A percentile compares a stretch with the other conserved stretches of the same genome.
Conservation (phyloP, 1,140 invertebrate genomes). For the Drosophila oshimai region DNA sequence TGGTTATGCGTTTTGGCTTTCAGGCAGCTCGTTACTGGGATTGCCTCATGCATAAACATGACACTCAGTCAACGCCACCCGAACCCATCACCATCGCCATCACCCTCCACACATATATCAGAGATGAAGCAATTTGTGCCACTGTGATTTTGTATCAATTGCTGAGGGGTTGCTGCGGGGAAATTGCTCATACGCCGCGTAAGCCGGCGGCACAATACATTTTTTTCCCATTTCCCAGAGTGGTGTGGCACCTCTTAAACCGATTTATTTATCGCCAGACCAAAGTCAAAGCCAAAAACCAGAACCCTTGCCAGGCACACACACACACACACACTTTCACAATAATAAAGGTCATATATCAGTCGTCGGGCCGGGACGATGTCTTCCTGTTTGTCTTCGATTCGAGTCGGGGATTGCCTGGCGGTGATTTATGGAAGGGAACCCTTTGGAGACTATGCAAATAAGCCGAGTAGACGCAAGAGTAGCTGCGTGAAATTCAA, state of each 20-base stretch:
- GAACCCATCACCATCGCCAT: background rate
- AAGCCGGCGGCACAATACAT: slow-evolving; percentile 34
- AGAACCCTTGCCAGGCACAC: slow-evolving; percentile 20
- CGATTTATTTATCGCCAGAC: slow-evolving; percentile 46
- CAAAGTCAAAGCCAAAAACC: background rate
- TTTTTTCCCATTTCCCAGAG: too few species aligned
- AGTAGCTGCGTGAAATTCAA: slow-evolving; percentile 52
- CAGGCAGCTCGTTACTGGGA: slow-evolving; percentile 43
- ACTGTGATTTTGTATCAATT: slow-evolving; percentile 75
- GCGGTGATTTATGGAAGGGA: slow-evolving; percentile 36
- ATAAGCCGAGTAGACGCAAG: slow-evolving; percentile 6
- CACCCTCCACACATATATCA: background rate
- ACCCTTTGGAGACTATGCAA: slow-evolving; percentile 35
- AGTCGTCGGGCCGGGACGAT: background rate
- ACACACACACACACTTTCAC: background rate
- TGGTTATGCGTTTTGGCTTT: slow-evolving; percentile 35
- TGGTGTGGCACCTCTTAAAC: slow-evolving; percentile 34
- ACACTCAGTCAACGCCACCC: slow-evolving; percentile 55
- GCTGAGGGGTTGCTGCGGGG: slow-evolving; percentile 13
- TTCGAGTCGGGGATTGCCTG: slow-evolving; percentile 37
- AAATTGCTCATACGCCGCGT: slow-evolving; percentile 39
- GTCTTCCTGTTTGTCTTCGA: slow-evolving; percentile 50
- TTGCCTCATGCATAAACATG: slow-evolving; percentile 71
- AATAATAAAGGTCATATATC: slow-evolving; percentile 61
- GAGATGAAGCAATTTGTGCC: slow-evolving; percentile 65